Evolutionary conservation across 2,113 vertebrate genomes (phyloP).

Genomic region (Athene cunicularia): DNA sequence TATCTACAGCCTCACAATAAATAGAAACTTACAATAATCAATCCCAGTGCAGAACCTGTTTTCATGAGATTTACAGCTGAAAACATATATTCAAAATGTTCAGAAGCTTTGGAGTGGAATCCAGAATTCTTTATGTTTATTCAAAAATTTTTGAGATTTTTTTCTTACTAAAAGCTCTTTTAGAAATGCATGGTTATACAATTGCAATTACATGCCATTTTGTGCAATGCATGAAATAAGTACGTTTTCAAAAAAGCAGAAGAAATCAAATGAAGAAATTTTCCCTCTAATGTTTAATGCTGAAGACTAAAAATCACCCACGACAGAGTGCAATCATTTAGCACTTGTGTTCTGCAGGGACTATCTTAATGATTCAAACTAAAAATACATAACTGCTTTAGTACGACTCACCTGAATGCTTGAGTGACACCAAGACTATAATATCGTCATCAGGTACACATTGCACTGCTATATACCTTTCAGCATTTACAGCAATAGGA

Average conservation of each 20-base stretch:
- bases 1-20: not conserved
- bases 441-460: not conserved
- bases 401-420: not conserved
- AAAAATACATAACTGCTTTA: not conserved
- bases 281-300: not conserved
- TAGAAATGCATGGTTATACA: not conserved
- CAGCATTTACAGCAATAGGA: not conserved
- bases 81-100: not conserved
- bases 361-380: not conserved
- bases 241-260: not conserved
- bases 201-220: not conserved
- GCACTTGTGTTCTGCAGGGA: not conserved
- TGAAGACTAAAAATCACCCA: not conserved
- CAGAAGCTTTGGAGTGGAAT: not conserved
- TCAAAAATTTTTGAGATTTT: not conserved
- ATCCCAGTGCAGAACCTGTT: not conserved
- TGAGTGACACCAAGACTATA: not conserved
- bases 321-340: not conserved
- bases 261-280: not conserved
- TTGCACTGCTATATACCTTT: not conserved
- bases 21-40: not conserved
- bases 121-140: not conserved
- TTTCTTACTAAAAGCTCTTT: not conserved
- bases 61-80: not conserved
- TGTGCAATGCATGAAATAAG: not conserved